A percentile compares a stretch with the other conserved stretches of the same genome.
Evolutionary conservation across 2,113 vertebrate species (phyloP).

Genomic region (Sander lucioperca): DNA sequence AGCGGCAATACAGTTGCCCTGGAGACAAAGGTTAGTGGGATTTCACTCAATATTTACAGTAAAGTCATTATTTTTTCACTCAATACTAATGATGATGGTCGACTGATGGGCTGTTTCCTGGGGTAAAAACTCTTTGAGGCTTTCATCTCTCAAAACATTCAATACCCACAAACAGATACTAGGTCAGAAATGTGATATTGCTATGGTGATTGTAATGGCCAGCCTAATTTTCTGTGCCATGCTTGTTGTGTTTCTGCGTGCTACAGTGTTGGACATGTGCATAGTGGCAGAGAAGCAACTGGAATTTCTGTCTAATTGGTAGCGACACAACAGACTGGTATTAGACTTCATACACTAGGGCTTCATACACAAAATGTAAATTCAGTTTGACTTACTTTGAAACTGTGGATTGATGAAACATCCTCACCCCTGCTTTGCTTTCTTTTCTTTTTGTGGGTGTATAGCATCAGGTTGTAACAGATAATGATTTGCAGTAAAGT

Average conservation of each 20-base stretch:
- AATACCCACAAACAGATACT: constrained; percentile 42
- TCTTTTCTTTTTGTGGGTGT: background rate
- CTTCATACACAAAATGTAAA: background rate
- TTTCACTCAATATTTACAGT: constrained; percentile 68
- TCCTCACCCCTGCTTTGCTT: background rate
- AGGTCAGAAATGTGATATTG: constrained; percentile 47
- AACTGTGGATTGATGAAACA: background rate
- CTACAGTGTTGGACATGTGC: background rate
- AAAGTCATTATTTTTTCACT: constrained; percentile 65
- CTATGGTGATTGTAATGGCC: background rate
- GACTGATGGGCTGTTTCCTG: constrained; percentile 43
- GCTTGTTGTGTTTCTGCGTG: background rate
- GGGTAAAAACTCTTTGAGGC: constrained; percentile 51
- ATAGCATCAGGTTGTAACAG: background rate
- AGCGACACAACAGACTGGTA: background rate
- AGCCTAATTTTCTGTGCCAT: background rate
- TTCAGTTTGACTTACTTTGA: background rate
- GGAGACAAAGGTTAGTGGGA: constrained; percentile 66
- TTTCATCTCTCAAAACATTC: constrained; percentile 59
- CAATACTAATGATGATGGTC: constrained; percentile 60
- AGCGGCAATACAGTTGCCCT: constrained; percentile 52
- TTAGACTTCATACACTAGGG: background rate
- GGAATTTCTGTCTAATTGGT: background rate
- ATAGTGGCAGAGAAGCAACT: background rate
- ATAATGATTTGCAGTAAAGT: background rate